Evolutionary conservation across 2,797 vertebrate genomes (phyloP).

Genomic region (Salmo trutta): DNA sequence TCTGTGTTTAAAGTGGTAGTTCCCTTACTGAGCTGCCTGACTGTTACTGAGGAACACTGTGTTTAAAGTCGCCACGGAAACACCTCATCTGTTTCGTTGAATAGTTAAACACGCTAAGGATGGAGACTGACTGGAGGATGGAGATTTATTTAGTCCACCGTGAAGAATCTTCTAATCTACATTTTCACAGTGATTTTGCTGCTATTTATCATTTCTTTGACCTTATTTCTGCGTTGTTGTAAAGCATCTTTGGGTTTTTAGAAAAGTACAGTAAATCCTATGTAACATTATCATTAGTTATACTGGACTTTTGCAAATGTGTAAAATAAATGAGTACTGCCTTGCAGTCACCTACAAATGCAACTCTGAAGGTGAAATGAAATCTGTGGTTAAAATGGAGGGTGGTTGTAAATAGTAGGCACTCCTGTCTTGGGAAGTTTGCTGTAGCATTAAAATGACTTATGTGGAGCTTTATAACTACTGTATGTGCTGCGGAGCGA

Average conservation of each 20-base stretch:
- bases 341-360: not conserved
- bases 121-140: constrained; percentile 45
- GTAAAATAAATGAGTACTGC: too few relatives aligned
- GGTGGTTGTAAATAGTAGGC: constrained; percentile 58
- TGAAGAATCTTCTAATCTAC: too few relatives aligned
- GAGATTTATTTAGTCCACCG: too few relatives aligned
- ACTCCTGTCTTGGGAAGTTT: constrained; percentile 67
- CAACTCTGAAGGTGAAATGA: constrained; percentile 62
- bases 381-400: constrained; percentile 57
- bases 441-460: constrained; percentile 73
- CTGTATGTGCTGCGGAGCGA: constrained; percentile 61
- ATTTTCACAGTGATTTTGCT: too few relatives aligned
- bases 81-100: constrained; percentile 84
- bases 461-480: constrained; percentile 66
- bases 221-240: not conserved
- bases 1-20: too few relatives aligned
- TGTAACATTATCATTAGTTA: not conserved
- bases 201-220: too few relatives aligned
- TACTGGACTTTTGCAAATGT: too few relatives aligned
- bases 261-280: not conserved
- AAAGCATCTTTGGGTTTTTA: not conserved
- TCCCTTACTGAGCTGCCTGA: too few relatives aligned
- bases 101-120: constrained; percentile 84
- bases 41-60: constrained; percentile 77
- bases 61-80: constrained; percentile 90